Base-by-base conservation (phyloP, 2,797 vertebrate genomes). In the Darevskia nairensis region DNA sequence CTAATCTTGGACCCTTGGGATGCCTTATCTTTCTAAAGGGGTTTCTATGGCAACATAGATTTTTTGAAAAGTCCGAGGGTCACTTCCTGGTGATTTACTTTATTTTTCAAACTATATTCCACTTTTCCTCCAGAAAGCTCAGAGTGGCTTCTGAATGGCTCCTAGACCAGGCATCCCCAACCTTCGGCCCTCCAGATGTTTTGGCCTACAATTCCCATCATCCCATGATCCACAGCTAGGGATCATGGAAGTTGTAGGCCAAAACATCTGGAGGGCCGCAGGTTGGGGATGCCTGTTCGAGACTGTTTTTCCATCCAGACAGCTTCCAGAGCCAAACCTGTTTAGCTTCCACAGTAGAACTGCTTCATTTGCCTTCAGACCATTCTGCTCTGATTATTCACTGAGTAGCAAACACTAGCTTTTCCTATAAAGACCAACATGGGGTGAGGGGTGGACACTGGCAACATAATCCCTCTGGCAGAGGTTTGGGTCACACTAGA, bases 31-130 rank as follows among this genome's bases (percentile, higher is more conserved):
- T 61, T 81, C 71, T 61, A 80, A 81, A 87, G 41, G 39, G 61
- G 55, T 81, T 72, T 87, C 86, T 87, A 64, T 74, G 69, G 69
- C 72, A 81, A 87, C 79, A 80, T 44, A 83, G 80, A 59, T 69
- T 50, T 55, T 78, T 83, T 41, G 27, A 71, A 69, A 77, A 83
- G 46, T 39, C 61, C 39, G 15, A 46, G 74, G 61, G n/a, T 76
- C 46, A 66, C 35, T 68, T 77, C 64, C 17, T 77, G 35, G n/a
- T 66, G 39, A 41, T 44, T 81, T 82, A 29, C 44, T 50, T 72
- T 72, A 44, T 29, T 17, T 44, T 50, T 55, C 68, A 88, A 39
- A 69, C 21, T 46, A 44, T 69, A n/a, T n/a, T n/a, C 64, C 32
- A 71, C 6, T 79, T 88, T 69, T 25, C 19, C 27, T 84, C 66